These are phyloP conservation scores for Nasonia oneida DNA, from an alignment of 2,888 invertebrate species.

Conservation along the genomic window DNA sequence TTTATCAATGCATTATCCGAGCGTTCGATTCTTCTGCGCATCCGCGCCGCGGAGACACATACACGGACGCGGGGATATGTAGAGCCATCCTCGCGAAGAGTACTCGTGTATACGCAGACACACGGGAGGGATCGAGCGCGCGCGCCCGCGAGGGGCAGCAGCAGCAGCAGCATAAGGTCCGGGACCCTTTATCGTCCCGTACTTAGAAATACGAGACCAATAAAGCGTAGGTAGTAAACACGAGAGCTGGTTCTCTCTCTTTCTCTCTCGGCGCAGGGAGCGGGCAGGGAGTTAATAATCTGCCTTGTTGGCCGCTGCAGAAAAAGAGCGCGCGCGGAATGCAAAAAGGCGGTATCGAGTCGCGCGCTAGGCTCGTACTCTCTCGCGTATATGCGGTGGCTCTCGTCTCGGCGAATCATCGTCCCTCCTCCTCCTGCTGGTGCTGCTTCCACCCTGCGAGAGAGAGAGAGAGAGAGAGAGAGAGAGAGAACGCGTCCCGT, in stretches of 20 bases:
- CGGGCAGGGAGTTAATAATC: constrained; percentile 65
- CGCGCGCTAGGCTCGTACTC: constrained; percentile 30
- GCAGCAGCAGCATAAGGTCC: constrained; percentile 26
- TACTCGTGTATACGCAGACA: neutral
- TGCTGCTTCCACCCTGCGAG: neutral
- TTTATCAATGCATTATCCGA: constrained; percentile 40
- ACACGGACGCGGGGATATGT: neutral
- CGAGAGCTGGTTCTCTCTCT: constrained; percentile 40
- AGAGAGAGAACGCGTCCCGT: neutral
- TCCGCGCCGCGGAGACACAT: neutral
- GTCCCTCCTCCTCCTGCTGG: neutral
- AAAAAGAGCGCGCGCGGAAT: constrained; percentile 67
- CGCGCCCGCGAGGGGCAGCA: neutral
- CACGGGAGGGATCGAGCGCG: neutral
- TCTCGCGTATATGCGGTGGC: constrained; percentile 34
- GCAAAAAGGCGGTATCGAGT: constrained; percentile 67
- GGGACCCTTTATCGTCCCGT: constrained; percentile 50
- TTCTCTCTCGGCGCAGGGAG: neutral
- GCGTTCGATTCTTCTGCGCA: constrained; percentile 30
- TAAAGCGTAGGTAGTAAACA: constrained; percentile 62
- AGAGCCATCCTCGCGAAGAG: neutral
- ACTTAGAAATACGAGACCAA: constrained; percentile 61
- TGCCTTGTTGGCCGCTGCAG: constrained; percentile 61
- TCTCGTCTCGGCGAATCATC: constrained; percentile 51
- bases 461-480: no score